Evolutionary conservation across 2,113 vertebrate species (phyloP), one percentile per base, ranked within the genome.

Genomic region (Cynocephalus volans): DNA sequence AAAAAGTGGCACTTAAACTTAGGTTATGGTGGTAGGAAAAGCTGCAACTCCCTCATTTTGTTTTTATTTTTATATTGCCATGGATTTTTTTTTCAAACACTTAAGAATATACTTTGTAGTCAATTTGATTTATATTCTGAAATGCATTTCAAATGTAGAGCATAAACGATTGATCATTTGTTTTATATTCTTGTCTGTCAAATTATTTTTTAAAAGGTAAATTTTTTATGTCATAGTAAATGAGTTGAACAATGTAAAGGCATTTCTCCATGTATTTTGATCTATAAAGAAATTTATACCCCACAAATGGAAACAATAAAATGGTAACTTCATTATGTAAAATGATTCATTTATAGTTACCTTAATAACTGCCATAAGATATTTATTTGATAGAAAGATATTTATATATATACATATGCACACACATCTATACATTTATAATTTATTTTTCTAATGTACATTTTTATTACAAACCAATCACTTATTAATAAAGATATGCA

Each of bases 181-280:
- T 0, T 77, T 82, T 79, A 96, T 96, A 84, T 75, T 79, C 13
- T 9, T 69, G 23, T 73, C 2, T 13, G 76, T 90, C 73, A 91
- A 95, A 98, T 95, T 88, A 54, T 10, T 69, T 97, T 80, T 76
- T 45, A 45, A 73, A 93, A 72, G 1, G 4, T 31, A 7, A 12
- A 48, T 93, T 77, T 94, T 24, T 94, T 96, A 36, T 62, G 48
- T 4, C 73, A 83, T 83, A 58, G 9, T 1, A 31, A 83, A 18
- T 79, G 18, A 85, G 7, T 56, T 73, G 28, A 88, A 85, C 0
- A 28, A 64, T 48, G 11, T 93, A 85, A 97, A 97, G 1, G 0
- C 0, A 70, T 67, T 86, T 93, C 58, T 97, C 93, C 52, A 17
- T 26, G 0, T 21, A 56, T 84, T 93, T 67, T 62, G 52, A 84